Evolutionary conservation across 1,140 invertebrate genomes (phyloP), one percentile per base, ranked within the genome.

Genomic region (Coptotermes formosanus): DNA sequence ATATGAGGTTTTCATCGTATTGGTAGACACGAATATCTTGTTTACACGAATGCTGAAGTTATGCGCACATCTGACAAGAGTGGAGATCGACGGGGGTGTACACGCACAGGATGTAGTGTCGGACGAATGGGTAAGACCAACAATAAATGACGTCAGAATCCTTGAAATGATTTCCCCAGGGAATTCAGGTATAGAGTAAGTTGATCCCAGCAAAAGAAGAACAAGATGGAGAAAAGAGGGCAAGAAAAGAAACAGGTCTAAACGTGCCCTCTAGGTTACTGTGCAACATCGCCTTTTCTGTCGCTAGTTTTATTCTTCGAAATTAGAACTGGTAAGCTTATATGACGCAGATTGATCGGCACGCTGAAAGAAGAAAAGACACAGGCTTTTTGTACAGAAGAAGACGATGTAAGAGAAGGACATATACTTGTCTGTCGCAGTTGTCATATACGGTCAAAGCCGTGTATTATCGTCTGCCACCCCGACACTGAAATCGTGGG

Each of bases 101-200:
- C 55, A 59, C 14, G 25, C 25, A 30, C n/a, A 30, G n/a, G 64
- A 30, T 25, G 9, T 75, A 30, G 64, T 30, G 64, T 16, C 25
- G 64, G 64, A 30, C 25, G 64, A 75, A 75, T 75, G 64, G n/a
- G 25, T 25, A 30, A 75, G 25, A 16, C 64, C n/a, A 30, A 75
- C n/a, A 75, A 75, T 30, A 75, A 30, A 75, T 64, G 59, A 64
- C 59, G 59, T 64, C 59, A 64, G 59, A 75, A 30, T 59, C n/a
- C 64, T 75, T 75, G 64, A 75, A 75, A 75, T 75, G 64, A 75
- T 75, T 75, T 75, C 64, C 64, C 64, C n/a, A 8, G 64, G 64
- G 64, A 75, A 75, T 75, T 8, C 25, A 75, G 64, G 64, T 75
- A 75, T 30, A 30, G 64, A 75, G 64, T 75, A n/a, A 75, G 8